phyloP scores from a whole-genome alignment of 2,888 invertebrate species.

The Hemaris fuciformis region DNA sequence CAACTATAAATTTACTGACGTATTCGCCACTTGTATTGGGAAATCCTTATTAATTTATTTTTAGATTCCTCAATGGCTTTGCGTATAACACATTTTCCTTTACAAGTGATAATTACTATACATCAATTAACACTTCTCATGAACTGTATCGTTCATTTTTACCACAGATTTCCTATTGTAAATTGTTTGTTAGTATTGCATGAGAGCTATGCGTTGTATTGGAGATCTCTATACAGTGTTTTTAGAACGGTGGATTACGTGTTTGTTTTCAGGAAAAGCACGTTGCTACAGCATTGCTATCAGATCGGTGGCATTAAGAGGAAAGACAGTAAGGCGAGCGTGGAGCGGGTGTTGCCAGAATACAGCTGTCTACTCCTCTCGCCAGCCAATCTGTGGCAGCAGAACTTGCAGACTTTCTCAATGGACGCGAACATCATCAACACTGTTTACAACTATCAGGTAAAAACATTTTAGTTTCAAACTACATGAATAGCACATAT shows the following conservation, averaged over 20 bases:
- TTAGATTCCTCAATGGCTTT: no score
- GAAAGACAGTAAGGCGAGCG: slow-evolving; percentile 75
- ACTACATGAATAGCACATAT: neutral
- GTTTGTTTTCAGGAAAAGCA: slow-evolving; percentile 83
- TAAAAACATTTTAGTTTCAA: slow-evolving; percentile 49
- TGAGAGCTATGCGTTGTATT: no score
- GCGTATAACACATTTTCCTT: neutral
- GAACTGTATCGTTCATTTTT: neutral
- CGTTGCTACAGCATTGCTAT: slow-evolving; percentile 90
- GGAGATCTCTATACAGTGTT: no score
- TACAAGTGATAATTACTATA: neutral
- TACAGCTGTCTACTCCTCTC: slow-evolving; percentile 95
- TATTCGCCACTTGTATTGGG: neutral
- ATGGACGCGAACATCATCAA: slow-evolving; percentile 89
- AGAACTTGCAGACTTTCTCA: slow-evolving; percentile 89
- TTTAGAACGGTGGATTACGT: no score
- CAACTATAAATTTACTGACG: neutral
- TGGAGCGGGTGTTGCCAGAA: slow-evolving; percentile 89
- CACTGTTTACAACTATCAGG: slow-evolving; percentile 92
- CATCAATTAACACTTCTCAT: neutral
- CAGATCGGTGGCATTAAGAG: slow-evolving; percentile 91
- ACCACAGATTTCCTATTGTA: no score
- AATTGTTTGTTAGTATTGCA: no score
- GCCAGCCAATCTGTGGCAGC: slow-evolving; percentile 96
- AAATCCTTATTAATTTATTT: neutral